Percentiles rank a stretch among this genome's conserved stretches.
These are phyloP conservation scores for Morpho achilles DNA, from an alignment of 2,888 invertebrate species.

Conservation along the genomic window DNA sequence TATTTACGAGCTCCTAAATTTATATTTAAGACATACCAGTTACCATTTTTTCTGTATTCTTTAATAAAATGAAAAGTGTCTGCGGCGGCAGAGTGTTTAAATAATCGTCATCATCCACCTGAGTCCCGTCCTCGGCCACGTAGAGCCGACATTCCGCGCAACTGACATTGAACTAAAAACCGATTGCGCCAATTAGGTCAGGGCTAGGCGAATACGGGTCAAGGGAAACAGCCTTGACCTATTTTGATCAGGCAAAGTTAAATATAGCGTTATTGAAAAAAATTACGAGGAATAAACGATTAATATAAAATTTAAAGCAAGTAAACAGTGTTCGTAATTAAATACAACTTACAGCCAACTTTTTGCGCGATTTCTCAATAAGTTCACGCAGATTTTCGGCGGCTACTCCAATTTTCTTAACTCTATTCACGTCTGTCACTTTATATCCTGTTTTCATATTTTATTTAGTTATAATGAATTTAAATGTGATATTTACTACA, in stretches of 20 bases:
- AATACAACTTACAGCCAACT: constrained; percentile 77
- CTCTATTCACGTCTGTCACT: constrained; percentile 83
- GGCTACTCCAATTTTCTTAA: constrained; percentile 85
- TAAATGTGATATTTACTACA: neutral
- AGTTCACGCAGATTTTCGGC: constrained; percentile 83
- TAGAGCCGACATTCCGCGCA: constrained; percentile 72
- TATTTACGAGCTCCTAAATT: too few relatives aligned
- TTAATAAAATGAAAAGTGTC: constrained; percentile 83
- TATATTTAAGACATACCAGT: constrained; percentile 66
- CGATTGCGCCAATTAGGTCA: constrained; percentile 44
- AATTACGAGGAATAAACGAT: neutral
- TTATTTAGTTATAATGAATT: constrained; percentile 11
- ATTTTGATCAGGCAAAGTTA: constrained; percentile 17
- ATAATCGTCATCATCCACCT: constrained; percentile 87
- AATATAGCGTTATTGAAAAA: constrained; percentile 3
- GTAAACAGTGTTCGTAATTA: neutral
- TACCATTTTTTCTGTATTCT: constrained; percentile 75
- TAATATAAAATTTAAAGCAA: neutral
- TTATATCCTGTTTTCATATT: constrained; percentile 83
- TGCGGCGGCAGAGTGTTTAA: constrained; percentile 86
- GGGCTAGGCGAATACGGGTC: constrained; percentile 40
- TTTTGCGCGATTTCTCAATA: constrained; percentile 83
- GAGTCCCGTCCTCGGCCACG: constrained; percentile 83
- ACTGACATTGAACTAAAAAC: constrained; percentile 70
- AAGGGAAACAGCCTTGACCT: constrained; percentile 48